Evolutionary conservation across 2,888 invertebrate species (phyloP), one percentile per base, ranked within the genome.

Genomic region (Oscheius sp.): DNA sequence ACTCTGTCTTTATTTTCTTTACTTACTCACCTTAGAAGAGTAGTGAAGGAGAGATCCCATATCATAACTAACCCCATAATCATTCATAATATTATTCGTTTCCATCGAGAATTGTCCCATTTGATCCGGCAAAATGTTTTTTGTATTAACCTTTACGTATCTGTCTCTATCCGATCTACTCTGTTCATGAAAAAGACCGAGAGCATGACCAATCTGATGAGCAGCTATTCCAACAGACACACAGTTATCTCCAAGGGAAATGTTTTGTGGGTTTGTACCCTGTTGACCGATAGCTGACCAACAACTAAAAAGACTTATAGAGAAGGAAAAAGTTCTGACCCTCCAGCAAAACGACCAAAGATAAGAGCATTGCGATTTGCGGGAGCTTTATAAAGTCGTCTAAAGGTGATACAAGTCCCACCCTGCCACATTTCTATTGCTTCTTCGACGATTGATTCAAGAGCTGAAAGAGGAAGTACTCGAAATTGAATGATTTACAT

Each of bases 21-120:
- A 36, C 9, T 2, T 33, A 59, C 73, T 20, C 64, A 83, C 81
- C 14, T 30, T 51, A 26, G 72, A 75, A 38, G 78, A 80, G 68
- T 84, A 84, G 70, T 84, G 84, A 83, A 84, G 84, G 84, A 82
- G 80, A 8, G 80, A 81, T 47, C 82, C 82, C 50, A 78, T 74
- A 65, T 83, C 83, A 65, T 83, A 83, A 6, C 72, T 67, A 30
- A 83, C 80, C 14, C 78, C 79, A 65, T 77, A 82, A 33, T 80
- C 79, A n/a, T 74, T 67, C n/a, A n/a, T n/a, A n/a, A n/a, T n/a
- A 69, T 76, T 74, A 3, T 70, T 65, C 1, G 75, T 70, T 32
- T 32, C 32, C 9, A 66, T 82, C 9, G 77, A 69, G 64, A 83
- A 83, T 51, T 83, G 82, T 41, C 68, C 68, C 41, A 73, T 56